A percentile compares a stretch with the other conserved stretches of the same genome.
These are phyloP conservation scores for Tenodera sinensis DNA, from an alignment of 2,888 invertebrate species.

Conservation along the genomic window DNA sequence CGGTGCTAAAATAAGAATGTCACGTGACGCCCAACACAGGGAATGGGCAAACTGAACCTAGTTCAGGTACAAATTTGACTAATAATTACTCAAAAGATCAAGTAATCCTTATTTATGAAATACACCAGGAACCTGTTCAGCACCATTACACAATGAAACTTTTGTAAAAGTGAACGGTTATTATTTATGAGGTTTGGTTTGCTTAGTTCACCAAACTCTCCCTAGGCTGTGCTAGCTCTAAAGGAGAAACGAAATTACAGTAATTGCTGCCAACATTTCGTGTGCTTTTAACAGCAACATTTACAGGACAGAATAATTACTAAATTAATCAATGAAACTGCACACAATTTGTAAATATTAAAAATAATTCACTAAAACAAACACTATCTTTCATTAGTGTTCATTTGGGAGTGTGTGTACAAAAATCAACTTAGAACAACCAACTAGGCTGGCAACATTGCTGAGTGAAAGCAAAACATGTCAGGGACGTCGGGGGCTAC, in stretches of 20 bases:
- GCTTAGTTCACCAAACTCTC: neutral
- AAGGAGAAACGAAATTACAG: neutral
- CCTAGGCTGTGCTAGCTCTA: neutral
- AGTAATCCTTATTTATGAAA: neutral
- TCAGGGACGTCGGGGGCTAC: neutral
- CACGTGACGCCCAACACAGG: conserved; percentile 6
- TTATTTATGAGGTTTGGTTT: neutral
- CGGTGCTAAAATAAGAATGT: conserved; percentile 32
- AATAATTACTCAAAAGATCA: neutral
- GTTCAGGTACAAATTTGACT: neutral
- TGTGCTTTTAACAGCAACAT: no score
- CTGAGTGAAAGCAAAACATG: neutral
- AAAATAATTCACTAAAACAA: neutral
- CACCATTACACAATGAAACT: neutral
- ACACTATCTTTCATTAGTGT: no score
- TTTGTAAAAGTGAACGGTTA: neutral
- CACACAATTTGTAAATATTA: no score
- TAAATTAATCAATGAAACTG: no score
- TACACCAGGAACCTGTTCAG: neutral
- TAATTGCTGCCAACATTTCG: neutral
- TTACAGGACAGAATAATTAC: neutral
- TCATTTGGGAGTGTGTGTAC: neutral
- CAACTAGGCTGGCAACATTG: neutral
- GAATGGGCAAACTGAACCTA: neutral
- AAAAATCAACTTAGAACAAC: neutral